Conservation (phyloP, 2,888 invertebrate species). For the Germaria angustata region DNA sequence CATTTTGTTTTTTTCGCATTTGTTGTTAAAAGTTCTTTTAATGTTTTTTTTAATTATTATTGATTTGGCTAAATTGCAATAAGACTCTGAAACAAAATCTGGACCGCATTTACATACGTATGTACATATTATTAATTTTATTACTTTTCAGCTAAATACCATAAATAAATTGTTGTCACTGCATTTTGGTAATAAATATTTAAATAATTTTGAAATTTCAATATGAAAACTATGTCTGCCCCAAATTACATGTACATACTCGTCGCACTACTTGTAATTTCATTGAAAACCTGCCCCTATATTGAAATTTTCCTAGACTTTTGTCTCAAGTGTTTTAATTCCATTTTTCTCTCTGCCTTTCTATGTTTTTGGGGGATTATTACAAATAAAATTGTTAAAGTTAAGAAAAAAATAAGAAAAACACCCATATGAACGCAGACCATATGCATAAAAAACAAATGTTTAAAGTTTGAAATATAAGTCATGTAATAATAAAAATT, state of each 20-base stretch:
- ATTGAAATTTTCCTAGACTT: slow-evolving; percentile 20
- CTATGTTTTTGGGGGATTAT: neutral
- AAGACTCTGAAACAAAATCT: too few relatives aligned
- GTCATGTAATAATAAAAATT: slow-evolving; percentile 58
- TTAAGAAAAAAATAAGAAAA: slow-evolving; percentile 8
- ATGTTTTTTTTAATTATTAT: too few relatives aligned
- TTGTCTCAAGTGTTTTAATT: neutral
- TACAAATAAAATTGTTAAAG: slow-evolving; percentile 41
- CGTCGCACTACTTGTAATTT: neutral
- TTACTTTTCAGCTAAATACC: neutral
- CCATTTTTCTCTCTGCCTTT: too few relatives aligned
- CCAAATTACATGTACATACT: too few relatives aligned
- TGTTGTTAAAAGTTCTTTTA: too few relatives aligned
- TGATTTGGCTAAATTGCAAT: too few relatives aligned
- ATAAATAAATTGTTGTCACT: neutral
- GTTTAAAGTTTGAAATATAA: slow-evolving; percentile 44
- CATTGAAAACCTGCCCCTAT: slow-evolving; percentile 20
- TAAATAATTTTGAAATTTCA: neutral
- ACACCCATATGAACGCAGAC: slow-evolving; percentile 42
- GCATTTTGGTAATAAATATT: neutral
- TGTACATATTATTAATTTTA: too few relatives aligned
- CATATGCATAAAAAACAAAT: slow-evolving; percentile 6
- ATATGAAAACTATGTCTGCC: neutral
- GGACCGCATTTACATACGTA: too few relatives aligned
- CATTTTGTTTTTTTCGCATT: too few relatives aligned